Conservation (phyloP, 2,797 vertebrate species). For the Cacajao melanocephalus region DNA sequence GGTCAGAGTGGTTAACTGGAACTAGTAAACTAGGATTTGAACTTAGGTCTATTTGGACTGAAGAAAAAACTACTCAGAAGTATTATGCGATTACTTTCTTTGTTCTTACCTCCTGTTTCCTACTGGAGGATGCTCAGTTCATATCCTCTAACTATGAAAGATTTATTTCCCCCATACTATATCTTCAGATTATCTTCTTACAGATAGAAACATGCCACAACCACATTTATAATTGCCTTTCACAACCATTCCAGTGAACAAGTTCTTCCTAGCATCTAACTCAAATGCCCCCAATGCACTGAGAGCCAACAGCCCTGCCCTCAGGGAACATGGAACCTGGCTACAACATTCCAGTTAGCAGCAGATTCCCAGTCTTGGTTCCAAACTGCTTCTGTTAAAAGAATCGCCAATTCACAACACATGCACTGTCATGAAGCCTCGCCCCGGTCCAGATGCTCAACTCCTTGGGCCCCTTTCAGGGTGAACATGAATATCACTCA, state of each 20-base stretch:
- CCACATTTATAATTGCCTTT: background rate
- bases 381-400: conserved; percentile 69
- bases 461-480: background rate
- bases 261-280: conserved; percentile 6
- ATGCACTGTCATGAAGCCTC: background rate
- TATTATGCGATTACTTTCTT: background rate
- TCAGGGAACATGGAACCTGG: conserved; percentile 28
- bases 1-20: background rate
- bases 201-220: background rate
- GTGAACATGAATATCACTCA: background rate
- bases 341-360: background rate
- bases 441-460: background rate
- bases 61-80: background rate
- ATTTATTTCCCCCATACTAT: background rate
- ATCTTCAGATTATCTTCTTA: background rate
- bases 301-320: background rate
- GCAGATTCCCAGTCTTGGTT: conserved; percentile 34
- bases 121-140: background rate
- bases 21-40: background rate
- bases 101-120: background rate
- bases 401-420: conserved; percentile 63
- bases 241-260: background rate
- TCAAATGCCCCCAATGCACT: background rate
- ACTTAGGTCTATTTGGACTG: background rate
- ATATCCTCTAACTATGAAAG: background rate